Evolutionary conservation across 2,113 vertebrate species (phyloP).

Genomic region (Ramphastos sulfuratus): DNA sequence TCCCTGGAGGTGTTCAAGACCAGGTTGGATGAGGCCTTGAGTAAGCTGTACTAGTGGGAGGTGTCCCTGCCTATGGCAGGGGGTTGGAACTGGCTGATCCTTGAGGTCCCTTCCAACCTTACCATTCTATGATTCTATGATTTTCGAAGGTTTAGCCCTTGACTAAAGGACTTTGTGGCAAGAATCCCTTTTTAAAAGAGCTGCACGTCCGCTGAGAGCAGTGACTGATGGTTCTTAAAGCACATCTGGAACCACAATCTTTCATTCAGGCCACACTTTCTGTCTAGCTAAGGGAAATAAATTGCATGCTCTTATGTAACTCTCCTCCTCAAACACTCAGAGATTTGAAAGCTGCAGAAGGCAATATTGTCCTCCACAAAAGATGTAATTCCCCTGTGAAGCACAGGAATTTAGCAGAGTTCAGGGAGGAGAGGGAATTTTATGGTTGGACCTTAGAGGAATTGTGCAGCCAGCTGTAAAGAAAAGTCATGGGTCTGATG

Average conservation of each 20-base stretch:
- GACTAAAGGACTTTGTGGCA: background rate
- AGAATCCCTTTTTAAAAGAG: background rate
- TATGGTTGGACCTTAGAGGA: background rate
- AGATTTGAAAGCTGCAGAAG: conserved; percentile 2
- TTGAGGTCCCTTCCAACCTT: too few relatives aligned
- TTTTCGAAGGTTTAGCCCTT: background rate
- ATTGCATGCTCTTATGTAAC: background rate
- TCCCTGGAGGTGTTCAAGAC: too few relatives aligned
- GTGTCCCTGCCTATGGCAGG: too few relatives aligned
- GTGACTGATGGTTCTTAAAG: background rate
- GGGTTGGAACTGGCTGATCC: too few relatives aligned
- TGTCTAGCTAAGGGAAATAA: conserved; percentile 8
- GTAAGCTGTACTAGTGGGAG: too few relatives aligned
- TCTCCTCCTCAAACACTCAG: background rate
- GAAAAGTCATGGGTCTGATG: background rate
- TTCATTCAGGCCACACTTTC: background rate
- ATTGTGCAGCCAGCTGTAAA: background rate
- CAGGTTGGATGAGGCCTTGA: too few relatives aligned
- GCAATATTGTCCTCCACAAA: conserved; percentile 13
- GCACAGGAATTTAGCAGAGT: background rate
- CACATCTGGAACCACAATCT: background rate
- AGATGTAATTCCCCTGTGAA: background rate
- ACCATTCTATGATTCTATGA: too few relatives aligned
- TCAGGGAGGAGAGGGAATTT: background rate
- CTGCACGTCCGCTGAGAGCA: background rate